phyloP scores from a whole-genome alignment of 1,140 invertebrate genomes.

The Eurosta solidaginis region DNA sequence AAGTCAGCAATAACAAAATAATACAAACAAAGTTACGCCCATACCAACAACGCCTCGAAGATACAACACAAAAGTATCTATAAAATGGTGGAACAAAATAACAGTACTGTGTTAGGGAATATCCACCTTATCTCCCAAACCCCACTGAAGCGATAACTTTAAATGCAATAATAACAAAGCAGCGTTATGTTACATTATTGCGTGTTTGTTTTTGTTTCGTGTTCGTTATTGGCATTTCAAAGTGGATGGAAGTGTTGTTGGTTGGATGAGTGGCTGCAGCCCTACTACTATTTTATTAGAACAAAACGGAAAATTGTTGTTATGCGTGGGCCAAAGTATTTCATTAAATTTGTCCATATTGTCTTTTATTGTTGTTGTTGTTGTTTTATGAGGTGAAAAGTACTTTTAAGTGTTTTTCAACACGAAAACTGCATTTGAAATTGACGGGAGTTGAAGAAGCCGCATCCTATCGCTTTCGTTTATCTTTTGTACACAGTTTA shows the following conservation, averaged over 20 bases:
- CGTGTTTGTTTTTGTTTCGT: not conserved
- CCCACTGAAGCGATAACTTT: not conserved
- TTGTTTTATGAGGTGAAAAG: constrained; percentile 12
- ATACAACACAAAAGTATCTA: not conserved
- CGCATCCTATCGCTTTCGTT: not conserved
- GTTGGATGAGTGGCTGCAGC: not conserved
- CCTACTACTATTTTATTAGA: not conserved
- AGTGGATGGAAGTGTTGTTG: not conserved
- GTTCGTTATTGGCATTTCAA: not conserved
- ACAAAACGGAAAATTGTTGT: not conserved
- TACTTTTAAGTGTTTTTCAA: constrained; percentile 17
- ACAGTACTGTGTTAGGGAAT: not conserved
- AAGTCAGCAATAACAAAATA: not conserved
- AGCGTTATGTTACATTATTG: not conserved
- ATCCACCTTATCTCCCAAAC: not conserved
- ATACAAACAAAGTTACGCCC: not conserved
- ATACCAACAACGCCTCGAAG: not conserved
- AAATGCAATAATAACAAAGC: not conserved
- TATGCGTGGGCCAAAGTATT: not conserved
- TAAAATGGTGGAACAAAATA: not conserved
- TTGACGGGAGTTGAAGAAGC: not conserved
- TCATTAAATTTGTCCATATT: constrained; percentile 4
- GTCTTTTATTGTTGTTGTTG: not conserved
- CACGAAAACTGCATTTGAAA: constrained; percentile 12
- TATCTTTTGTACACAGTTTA: not conserved